phyloP scores from a whole-genome alignment of 2,797 vertebrate species.

The Pangasius sanitwongsei region DNA sequence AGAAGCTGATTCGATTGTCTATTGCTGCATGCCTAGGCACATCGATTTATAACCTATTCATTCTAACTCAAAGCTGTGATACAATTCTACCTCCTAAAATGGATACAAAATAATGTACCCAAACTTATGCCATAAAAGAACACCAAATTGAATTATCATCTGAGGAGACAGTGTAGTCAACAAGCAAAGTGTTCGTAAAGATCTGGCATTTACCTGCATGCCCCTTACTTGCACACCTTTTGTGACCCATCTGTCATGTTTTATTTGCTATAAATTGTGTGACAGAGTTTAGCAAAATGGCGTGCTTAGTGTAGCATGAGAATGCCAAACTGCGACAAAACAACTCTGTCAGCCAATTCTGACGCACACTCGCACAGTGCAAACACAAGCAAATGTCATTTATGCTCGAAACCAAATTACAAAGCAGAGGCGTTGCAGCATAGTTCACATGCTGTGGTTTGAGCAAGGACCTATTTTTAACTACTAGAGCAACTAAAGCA shows the following conservation, averaged over 20 bases:
- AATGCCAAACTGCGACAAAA: slow-evolving; percentile 25
- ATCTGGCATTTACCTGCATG: slow-evolving; percentile 38
- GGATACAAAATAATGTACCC: neutral
- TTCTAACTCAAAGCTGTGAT: neutral
- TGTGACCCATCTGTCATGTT: slow-evolving; percentile 33
- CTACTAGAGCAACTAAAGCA: slow-evolving; percentile 26
- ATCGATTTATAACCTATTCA: neutral
- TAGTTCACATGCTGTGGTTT: neutral
- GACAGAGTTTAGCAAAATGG: slow-evolving; percentile 43
- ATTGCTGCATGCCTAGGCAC: neutral
- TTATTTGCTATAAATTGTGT: slow-evolving; percentile 39
- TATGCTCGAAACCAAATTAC: slow-evolving; percentile 10
- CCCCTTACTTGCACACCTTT: slow-evolving; percentile 26
- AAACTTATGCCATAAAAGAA: neutral
- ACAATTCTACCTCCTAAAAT: neutral
- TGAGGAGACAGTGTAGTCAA: neutral
- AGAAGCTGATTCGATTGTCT: neutral
- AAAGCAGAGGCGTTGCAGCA: neutral
- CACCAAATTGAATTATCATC: neutral
- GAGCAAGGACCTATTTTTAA: slow-evolving; percentile 35
- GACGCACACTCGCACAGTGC: slow-evolving; percentile 1
- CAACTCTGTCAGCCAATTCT: slow-evolving; percentile 19
- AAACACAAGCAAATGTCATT: slow-evolving; percentile 15
- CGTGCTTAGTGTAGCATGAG: slow-evolving; percentile 30
- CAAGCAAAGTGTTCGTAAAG: slow-evolving; percentile 25